Base-by-base conservation (phyloP, 1,140 invertebrate species). In the Saccostrea cuccullata region DNA sequence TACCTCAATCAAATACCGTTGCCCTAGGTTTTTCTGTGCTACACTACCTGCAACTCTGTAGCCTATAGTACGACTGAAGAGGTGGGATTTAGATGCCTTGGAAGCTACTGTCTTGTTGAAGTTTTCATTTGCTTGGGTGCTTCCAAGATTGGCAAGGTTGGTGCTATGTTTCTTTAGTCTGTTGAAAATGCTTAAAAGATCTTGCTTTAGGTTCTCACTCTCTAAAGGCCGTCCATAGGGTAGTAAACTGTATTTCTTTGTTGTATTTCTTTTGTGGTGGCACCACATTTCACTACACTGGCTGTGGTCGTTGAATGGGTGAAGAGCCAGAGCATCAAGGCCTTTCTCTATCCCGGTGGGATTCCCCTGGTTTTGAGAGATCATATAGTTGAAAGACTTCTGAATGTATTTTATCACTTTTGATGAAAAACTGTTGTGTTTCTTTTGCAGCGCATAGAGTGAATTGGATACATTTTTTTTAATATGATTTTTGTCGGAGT, bases 41-140 rank as follows among this genome's bases (percentile, higher is more conserved):
- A n/a, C n/a, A n/a, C n/a, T n/a, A n/a, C n/a, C n/a, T 15, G 77
- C 77, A 1, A 82, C 77, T n/a, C 77, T 82, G 36, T 82, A 82
- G 9, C 77, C 47, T 12, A 47, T 55, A 20, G 77, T 30, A 17
- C 77, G 36, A 13, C 36, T 47, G 36, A 17, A 82, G 47, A 82
- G 47, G 11, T 5, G 15, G 30, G 36, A 17, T 26, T 82, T 82
- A 2, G 77, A 36, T 8, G 77, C 30, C 30, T 82, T 82, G 47
- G 36, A 47, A 20, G 64, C 64, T 9, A 70, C 64, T 3, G 64
- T 23, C n/a, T 70, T 70, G 64, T 70, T 70, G 64, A 70, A 70
- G 9, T n/a, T 70, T 70, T 70, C 64, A n/a, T 70, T 70, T 9
- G 64, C 17, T 70, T 70, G 77, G 8, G 77, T 82, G 77, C 77